These are phyloP conservation scores for Xestia xanthographa DNA, from an alignment of 2,888 invertebrate genomes.

Conservation along the genomic window DNA sequence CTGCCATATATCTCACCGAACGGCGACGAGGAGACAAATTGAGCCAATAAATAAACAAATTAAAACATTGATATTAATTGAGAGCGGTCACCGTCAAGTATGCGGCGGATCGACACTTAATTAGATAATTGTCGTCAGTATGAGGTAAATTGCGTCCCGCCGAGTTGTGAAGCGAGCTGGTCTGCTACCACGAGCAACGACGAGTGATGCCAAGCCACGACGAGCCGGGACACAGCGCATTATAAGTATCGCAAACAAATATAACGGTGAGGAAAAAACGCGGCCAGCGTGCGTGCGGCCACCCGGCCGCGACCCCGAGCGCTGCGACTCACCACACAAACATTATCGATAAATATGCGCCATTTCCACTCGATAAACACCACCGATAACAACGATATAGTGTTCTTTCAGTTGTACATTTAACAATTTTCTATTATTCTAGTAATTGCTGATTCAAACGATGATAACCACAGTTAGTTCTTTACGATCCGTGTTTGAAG, in stretches of 20 bases:
- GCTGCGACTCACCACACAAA: slow-evolving; percentile 27
- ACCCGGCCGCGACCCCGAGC: slow-evolving; percentile 58
- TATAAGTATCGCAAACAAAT: slow-evolving; percentile 60
- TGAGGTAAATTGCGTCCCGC: slow-evolving; percentile 65
- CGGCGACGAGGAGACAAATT: slow-evolving; percentile 50
- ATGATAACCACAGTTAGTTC: slow-evolving; percentile 49
- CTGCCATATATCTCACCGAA: slow-evolving; percentile 38
- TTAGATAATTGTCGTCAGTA: slow-evolving; percentile 70
- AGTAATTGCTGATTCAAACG: slow-evolving; percentile 44
- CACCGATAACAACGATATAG: slow-evolving; percentile 34
- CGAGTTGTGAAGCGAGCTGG: slow-evolving; percentile 13
- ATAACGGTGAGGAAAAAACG: slow-evolving; percentile 54
- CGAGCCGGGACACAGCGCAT: slow-evolving; percentile 33
- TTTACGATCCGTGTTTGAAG: slow-evolving; percentile 47
- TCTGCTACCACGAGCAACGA: not conserved
- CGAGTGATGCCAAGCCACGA: not conserved
- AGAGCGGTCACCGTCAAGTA: slow-evolving; percentile 55
- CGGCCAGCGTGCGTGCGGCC: slow-evolving; percentile 59
- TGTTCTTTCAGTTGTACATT: slow-evolving; percentile 43
- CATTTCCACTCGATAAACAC: slow-evolving; percentile 39
- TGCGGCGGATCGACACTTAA: slow-evolving; percentile 64
- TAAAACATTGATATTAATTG: slow-evolving; percentile 69
- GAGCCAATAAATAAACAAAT: slow-evolving; percentile 67
- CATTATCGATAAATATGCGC: slow-evolving; percentile 53
- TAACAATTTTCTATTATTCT: slow-evolving; percentile 31